Percentiles rank a stretch among this genome's conserved stretches.
Conservation (phyloP, 2,113 vertebrate genomes). For the Ptilonorhynchus violaceus region DNA sequence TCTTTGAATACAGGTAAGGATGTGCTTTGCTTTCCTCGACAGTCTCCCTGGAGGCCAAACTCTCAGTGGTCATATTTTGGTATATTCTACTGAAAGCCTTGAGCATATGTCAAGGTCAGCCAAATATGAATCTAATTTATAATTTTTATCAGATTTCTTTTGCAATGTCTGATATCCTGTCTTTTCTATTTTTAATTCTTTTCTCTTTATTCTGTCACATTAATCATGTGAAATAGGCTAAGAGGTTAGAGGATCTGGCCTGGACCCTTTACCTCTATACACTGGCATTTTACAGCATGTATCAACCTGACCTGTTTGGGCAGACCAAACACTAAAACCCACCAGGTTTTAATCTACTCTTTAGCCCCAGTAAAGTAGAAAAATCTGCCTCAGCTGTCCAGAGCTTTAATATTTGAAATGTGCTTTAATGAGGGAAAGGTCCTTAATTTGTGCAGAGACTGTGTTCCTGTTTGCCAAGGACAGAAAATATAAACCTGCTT, state of each 20-base stretch:
- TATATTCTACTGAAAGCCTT: background rate
- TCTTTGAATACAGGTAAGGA: conserved; percentile 84
- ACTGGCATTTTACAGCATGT: background rate
- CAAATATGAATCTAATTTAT: background rate
- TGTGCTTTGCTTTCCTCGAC: background rate
- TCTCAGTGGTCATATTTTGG: background rate
- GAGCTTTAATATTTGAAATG: background rate
- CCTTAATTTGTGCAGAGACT: background rate
- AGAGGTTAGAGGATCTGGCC: background rate
- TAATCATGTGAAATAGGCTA: background rate
- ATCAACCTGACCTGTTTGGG: background rate
- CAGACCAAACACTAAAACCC: background rate
- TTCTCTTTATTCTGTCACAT: background rate
- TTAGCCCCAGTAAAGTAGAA: background rate
- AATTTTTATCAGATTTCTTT: background rate
- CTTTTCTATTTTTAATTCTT: background rate
- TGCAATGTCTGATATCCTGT: background rate
- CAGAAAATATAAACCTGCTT: background rate
- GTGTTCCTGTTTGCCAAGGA: background rate
- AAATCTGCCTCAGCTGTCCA: background rate
- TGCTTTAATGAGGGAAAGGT: background rate
- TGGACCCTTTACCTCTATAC: background rate
- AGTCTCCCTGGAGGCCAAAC: background rate
- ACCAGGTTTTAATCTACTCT: background rate
- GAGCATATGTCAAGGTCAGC: background rate